phyloP scores from a whole-genome alignment of 2,797 vertebrate species.

The Potorous gilbertii region DNA sequence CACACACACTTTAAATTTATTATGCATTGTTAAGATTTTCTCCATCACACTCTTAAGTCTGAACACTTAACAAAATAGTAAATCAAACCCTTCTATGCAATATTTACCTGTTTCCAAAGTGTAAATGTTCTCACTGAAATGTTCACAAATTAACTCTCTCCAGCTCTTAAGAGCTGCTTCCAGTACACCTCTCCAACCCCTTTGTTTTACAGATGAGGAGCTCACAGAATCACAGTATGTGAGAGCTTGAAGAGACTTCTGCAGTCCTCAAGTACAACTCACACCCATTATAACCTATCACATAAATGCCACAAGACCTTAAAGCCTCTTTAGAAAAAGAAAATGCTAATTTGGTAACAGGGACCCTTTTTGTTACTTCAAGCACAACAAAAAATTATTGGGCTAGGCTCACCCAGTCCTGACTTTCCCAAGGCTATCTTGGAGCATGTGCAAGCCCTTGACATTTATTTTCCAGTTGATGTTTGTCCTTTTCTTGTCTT shows the following conservation, averaged over 20 bases:
- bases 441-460: conserved; percentile 13
- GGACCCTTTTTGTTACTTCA: background rate
- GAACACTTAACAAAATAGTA: background rate
- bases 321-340: background rate
- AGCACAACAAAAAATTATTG: conserved; percentile 32
- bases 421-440: conserved; percentile 38
- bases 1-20: background rate
- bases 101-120: background rate
- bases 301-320: background rate
- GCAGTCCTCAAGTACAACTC: background rate
- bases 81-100: background rate
- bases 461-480: conserved; percentile 54
- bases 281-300: background rate
- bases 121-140: background rate
- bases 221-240: background rate
- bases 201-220: background rate
- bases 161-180: background rate
- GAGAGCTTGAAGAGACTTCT: background rate
- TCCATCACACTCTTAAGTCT: background rate
- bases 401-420: conserved; percentile 4
- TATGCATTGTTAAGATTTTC: background rate
- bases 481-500: background rate
- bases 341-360: background rate
- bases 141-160: background rate
- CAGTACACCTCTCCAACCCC: background rate